Evolutionary conservation across 2,888 invertebrate genomes (phyloP), one percentile per base, ranked within the genome.

Genomic region (Nymphalis polychloros): DNA sequence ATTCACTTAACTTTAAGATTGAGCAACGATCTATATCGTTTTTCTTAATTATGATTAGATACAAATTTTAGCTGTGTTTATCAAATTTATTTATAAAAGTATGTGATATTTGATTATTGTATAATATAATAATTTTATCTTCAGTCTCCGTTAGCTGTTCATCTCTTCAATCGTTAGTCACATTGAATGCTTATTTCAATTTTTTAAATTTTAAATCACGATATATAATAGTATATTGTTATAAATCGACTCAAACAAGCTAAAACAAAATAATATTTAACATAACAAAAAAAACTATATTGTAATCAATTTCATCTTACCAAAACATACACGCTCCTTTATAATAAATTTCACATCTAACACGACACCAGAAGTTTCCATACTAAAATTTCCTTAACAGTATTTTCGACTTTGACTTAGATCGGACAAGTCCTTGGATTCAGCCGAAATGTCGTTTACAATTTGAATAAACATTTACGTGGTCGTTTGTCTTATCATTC

Each of bases 391-490:
- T 60, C 71, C 73, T 64, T 76, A 75, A 77, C 72, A 74, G 73
- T 73, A 72, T 74, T 75, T 78, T 59, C 73, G 75, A 59, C 59
- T 64, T 67, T 53, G 52, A 48, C 59, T 59, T 70, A 67, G 69
- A 68, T 67, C 61, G 68, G 62, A 67, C 60, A 65, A 64, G 63
- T 64, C 67, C 62, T 69, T 53, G 69, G 72, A 63, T 72, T 66
- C 71, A 67, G 74, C 74, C 72, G 73, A 75, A 73, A 77, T 78
- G 75, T 75, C 77, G 77, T 64, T 75, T 68, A 70, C 71, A 74
- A n/a, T 76, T 74, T 68, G 67, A 70, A 67, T 41, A 41, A 41
- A 41, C 13, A 41, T 41, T 41, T 13, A 41, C 49, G 64, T 57
- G 8, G 67, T 75, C 72, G 63, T 75, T 73, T 55, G 48, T 59